Evolutionary conservation across 1,140 invertebrate genomes (phyloP), one percentile per base, ranked within the genome.

Genomic region (Triops cancriformis): DNA sequence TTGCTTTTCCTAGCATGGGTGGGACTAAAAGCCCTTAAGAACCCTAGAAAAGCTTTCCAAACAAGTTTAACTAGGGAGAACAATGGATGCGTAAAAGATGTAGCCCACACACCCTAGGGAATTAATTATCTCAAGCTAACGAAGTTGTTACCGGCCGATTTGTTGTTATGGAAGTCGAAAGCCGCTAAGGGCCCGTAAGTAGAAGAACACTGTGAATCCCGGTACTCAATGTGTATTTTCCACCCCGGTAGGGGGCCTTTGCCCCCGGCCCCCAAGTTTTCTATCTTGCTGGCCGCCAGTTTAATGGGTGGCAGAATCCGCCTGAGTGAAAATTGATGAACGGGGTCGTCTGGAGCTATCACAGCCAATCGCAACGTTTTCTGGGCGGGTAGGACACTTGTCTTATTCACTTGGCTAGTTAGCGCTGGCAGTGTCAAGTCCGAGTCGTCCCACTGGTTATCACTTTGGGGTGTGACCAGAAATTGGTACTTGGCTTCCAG

Each of bases 201-300:
- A 5, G 92, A 93, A 5, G 92, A 93, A 82, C 93, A 94, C n/a
- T 88, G 86, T 0, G 92, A 92, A 81, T 94, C 92, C 72, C 91
- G 86, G 77, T 90, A 89, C 45, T 89, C 87, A 1, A 93, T 88
- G 27, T 88, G 84, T 72, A 94, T 89, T 74, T 87, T 87, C 87
- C 90, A 91, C 12, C 88, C 89, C 0, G 89, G 88, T 1, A 92
- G 84, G 0, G 88, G 86, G 5, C 89, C 90, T 41, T 84, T 85
- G 26, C n/a, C 43, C 23, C 85, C 79, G 7, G 86, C 86, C 9
- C 88, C 88, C 11, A 92, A 87, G 14, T 87, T 85, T 51, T 83
- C 80, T 23, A 84, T 43, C 72, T 82, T 82, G 14, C 85, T 84
- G n/a, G 93, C 88, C 2, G 91, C 93, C 83, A 93, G 85, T 72